Conservation (phyloP, 1,140 invertebrate genomes). For the Paraescarpia echinospica region DNA sequence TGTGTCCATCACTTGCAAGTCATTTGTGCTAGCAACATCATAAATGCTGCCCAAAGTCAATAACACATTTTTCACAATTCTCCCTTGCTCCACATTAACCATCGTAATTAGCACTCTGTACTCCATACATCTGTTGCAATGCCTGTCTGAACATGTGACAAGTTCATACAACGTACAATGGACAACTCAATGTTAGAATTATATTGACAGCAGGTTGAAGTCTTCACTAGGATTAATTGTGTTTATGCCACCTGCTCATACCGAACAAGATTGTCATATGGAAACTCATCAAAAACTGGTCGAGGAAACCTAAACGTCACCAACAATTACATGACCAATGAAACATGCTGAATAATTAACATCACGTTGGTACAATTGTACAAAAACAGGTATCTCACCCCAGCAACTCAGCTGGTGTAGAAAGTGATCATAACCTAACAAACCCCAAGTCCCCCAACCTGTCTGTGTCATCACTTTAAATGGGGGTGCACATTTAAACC, state of each 20-base stretch:
- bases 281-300: too few species aligned
- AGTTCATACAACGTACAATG: neutral
- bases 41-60: neutral
- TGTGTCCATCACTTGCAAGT: neutral
- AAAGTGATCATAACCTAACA: neutral
- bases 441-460: neutral
- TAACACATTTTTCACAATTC: neutral
- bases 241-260: too few species aligned
- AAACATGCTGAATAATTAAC: neutral
- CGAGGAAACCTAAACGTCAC: too few species aligned
- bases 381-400: neutral
- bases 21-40: neutral
- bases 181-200: neutral
- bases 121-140: neutral
- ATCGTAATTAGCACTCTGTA: neutral
- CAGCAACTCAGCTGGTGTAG: neutral
- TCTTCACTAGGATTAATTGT: too few species aligned
- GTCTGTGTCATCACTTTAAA: neutral
- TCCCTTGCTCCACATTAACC: neutral
- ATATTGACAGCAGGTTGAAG: too few species aligned
- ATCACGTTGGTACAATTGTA: neutral
- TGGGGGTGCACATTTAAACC: neutral
- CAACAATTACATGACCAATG: neutral
- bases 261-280: too few species aligned
- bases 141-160: neutral